Conservation (phyloP, 2,888 invertebrate genomes). For the Acanthoscelides obtectus region DNA sequence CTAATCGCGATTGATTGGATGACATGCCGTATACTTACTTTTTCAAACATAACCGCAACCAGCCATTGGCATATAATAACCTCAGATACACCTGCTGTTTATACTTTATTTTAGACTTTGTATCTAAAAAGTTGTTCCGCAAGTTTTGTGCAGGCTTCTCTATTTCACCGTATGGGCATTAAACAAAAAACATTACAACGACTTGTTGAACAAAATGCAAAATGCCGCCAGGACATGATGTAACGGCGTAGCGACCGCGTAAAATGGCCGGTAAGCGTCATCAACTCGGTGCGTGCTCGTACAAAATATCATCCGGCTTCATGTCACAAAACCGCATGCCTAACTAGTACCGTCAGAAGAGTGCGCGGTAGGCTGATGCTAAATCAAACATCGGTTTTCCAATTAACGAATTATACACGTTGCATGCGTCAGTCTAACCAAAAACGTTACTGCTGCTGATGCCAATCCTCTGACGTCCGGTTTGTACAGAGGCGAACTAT, state of each 20-base stretch:
- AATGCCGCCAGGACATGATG: background rate
- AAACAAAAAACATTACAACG: background rate
- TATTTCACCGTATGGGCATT: too few species aligned
- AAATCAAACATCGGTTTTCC: background rate
- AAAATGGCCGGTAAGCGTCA: background rate
- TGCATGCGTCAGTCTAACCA: background rate
- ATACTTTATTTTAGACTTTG: too few species aligned
- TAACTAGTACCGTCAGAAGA: background rate
- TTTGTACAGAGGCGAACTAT: background rate
- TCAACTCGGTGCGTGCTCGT: background rate
- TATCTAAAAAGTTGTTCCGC: too few species aligned
- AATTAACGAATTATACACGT: background rate
- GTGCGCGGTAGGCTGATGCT: background rate
- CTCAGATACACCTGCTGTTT: too few species aligned
- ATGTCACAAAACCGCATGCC: background rate
- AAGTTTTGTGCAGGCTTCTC: too few species aligned
- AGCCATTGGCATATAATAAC: background rate
- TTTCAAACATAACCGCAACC: background rate
- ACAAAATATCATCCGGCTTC: background rate
- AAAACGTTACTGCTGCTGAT: background rate
- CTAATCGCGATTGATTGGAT: background rate
- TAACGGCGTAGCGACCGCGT: background rate
- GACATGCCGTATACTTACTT: background rate
- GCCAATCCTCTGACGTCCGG: background rate
- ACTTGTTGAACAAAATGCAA: background rate